Conservation (phyloP, 2,113 vertebrate genomes). For the Periophthalmodon schlosseri region DNA sequence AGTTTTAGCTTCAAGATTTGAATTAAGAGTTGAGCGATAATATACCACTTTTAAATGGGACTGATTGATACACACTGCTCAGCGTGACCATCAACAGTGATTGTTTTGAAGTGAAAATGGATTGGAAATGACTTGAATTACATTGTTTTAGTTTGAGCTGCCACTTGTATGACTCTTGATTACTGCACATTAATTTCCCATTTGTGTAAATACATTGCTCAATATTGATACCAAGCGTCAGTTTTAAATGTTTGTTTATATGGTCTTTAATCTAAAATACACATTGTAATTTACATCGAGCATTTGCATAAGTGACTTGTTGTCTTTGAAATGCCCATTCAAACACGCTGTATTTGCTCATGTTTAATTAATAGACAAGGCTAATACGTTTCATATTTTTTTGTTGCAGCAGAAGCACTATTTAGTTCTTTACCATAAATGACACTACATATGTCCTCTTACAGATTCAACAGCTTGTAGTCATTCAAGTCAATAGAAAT, state of each 20-base stretch:
- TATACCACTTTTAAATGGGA: no score
- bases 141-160: no score
- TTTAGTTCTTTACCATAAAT: not conserved
- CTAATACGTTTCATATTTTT: not conserved
- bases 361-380: not conserved
- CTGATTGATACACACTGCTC: no score
- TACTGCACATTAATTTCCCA: not conserved
- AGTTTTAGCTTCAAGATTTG: no score
- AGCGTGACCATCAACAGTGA: no score
- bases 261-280: not conserved
- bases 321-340: not conserved
- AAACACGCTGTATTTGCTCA: not conserved
- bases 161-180: not conserved
- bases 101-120: no score
- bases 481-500: constrained; percentile 10
- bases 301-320: not conserved
- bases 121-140: no score
- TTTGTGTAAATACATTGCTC: no score
- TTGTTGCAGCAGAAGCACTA: not conserved
- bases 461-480: not conserved
- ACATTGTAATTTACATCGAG: not conserved
- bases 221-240: not conserved
- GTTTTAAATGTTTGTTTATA: not conserved
- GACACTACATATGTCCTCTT: not conserved
- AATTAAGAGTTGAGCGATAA: no score